A percentile compares a stretch with the other conserved stretches of the same genome.
These are phyloP conservation scores for Crotalus viridis DNA, from an alignment of 2,113 vertebrate species.

Conservation along the genomic window DNA sequence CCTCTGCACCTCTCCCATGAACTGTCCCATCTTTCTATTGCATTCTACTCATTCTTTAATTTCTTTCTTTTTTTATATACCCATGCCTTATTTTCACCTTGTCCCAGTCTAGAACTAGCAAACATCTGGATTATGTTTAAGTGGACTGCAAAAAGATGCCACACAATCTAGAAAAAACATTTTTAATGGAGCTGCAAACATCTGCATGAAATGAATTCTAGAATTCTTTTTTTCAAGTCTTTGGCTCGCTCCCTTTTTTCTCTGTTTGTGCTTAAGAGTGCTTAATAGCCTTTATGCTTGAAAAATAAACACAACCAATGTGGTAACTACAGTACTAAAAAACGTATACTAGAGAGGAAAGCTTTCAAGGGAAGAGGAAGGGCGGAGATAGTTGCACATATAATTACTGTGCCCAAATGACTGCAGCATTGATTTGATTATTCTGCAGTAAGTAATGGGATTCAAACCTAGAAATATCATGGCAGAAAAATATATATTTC, in stretches of 20 bases:
- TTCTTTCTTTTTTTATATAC: background rate
- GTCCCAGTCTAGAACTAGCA: background rate
- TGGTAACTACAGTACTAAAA: background rate
- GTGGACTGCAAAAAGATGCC: background rate
- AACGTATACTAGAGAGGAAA: background rate
- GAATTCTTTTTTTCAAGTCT: constrained; percentile 2
- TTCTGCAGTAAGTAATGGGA: background rate
- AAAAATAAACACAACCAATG: background rate
- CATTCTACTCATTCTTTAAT: constrained; percentile 21
- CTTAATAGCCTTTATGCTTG: background rate
- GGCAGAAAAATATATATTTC: background rate
- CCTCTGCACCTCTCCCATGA: background rate
- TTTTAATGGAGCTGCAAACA: background rate
- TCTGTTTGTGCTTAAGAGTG: background rate
- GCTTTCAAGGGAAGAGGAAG: constrained; percentile 3
- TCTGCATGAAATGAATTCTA: constrained; percentile 12
- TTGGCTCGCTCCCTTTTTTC: background rate
- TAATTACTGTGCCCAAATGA: constrained; percentile 32
- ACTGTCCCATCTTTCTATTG: constrained; percentile 33
- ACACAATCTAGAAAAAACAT: background rate
- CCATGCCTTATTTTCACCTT: background rate
- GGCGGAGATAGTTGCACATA: background rate
- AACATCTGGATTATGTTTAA: background rate
- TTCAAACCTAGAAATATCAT: constrained; percentile 14
- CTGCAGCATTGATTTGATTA: constrained; percentile 23